phyloP scores from a whole-genome alignment of 1,140 invertebrate genomes.

The Phymorhynchus buccinoides region DNA sequence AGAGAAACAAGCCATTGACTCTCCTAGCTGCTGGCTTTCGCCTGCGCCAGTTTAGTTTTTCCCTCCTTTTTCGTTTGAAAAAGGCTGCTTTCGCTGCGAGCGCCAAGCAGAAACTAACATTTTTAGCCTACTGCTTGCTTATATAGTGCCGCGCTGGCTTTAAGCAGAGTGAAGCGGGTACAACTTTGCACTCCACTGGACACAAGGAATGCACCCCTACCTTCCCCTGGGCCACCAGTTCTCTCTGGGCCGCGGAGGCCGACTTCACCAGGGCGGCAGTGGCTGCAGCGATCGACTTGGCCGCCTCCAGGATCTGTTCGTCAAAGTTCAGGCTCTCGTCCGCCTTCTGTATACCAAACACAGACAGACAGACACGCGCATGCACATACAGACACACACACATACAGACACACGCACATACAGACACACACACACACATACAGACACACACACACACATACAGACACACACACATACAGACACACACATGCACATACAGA shows the following conservation, averaged over 20 bases:
- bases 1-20: no score
- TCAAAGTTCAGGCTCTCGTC: conserved; percentile 95
- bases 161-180: no score
- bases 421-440: neutral
- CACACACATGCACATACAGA: neutral
- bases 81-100: no score
- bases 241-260: conserved; percentile 94
- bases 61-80: no score
- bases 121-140: no score
- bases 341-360: conserved; percentile 79
- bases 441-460: neutral
- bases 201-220: no score
- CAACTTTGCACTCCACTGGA: no score
- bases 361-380: conserved; percentile 25
- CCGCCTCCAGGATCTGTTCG: conserved; percentile 98
- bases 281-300: conserved; percentile 96
- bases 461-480: neutral
- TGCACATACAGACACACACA: neutral
- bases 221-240: conserved; percentile 87
- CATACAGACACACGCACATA: neutral
- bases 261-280: conserved; percentile 97
- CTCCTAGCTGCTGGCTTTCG: no score
- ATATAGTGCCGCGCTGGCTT: no score
- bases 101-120: no score
- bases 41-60: no score